Evolutionary conservation across 1,140 invertebrate genomes (phyloP).

Genomic region (Carcinoscorpius rotundicauda): DNA sequence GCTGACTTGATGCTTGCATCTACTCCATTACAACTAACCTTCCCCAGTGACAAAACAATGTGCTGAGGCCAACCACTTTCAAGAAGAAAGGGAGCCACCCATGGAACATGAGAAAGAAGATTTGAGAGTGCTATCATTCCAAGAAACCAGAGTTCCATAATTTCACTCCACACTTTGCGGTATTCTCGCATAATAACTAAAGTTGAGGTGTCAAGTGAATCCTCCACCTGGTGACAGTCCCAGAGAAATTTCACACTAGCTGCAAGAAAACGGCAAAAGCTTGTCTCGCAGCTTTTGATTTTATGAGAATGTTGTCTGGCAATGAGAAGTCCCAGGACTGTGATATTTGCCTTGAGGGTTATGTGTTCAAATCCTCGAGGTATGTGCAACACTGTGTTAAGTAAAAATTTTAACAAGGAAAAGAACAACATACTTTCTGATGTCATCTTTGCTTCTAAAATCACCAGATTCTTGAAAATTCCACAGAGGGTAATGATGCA

Average conservation of each 20-base stretch:
- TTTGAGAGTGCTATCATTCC: constrained; percentile 82
- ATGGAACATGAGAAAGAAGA: constrained; percentile 62
- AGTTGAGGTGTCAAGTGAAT: constrained; percentile 58
- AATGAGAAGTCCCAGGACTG: constrained; percentile 64
- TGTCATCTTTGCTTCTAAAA: constrained; percentile 67
- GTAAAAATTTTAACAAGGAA: constrained; percentile 68
- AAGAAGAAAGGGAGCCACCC: constrained; percentile 78
- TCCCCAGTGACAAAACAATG: constrained; percentile 61
- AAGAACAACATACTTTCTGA: constrained; percentile 61
- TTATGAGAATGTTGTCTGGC: constrained; percentile 63
- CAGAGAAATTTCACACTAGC: constrained; percentile 64
- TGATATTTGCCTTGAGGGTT: constrained; percentile 67
- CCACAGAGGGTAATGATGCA: constrained; percentile 59
- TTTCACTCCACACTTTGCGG: constrained; percentile 72
- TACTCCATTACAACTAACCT: constrained; percentile 64
- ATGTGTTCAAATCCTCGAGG: constrained; percentile 70
- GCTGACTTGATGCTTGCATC: constrained; percentile 71
- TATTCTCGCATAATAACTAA: constrained; percentile 71
- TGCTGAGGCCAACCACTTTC: constrained; percentile 85
- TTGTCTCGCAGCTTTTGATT: constrained; percentile 21
- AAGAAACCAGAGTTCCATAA: constrained; percentile 83
- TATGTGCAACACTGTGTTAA: constrained; percentile 69
- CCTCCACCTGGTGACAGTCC: constrained; percentile 73
- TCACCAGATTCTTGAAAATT: constrained; percentile 82
- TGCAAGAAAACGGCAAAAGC: constrained; percentile 20